These are phyloP conservation scores for Anthopleura xanthogrammica DNA, from an alignment of 92 coral and sea anemone genomes.

Conservation along the genomic window DNA sequence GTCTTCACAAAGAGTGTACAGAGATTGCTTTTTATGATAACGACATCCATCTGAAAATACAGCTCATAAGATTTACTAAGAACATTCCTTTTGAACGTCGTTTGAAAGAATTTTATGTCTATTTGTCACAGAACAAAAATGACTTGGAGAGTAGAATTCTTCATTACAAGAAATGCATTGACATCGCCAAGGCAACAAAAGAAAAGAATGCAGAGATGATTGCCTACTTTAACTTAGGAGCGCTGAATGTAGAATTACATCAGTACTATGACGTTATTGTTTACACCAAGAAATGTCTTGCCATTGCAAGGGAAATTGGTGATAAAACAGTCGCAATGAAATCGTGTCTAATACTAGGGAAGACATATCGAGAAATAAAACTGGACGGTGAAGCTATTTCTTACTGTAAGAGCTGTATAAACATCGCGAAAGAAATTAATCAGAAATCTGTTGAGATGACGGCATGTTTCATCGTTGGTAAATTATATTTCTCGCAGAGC, in stretches of 20 bases:
- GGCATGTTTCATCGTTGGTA: constrained; percentile 13
- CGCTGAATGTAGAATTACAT: background rate
- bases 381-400: background rate
- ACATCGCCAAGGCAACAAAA: background rate
- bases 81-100: background rate
- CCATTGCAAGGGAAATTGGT: constrained; percentile 4
- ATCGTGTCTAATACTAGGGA: background rate
- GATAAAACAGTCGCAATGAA: background rate
- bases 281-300: constrained; percentile 16
- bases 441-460: constrained; percentile 2
- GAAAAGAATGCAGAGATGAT: background rate
- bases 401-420: constrained; percentile 15
- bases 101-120: background rate
- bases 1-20: constrained; percentile 2
- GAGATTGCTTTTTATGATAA: background rate
- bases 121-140: background rate
- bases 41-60: background rate
- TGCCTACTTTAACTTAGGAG: background rate
- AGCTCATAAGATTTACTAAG: background rate
- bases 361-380: background rate
- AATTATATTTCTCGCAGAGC: constrained; percentile 3
- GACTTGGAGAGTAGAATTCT: background rate
- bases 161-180: background rate
- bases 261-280: background rate
- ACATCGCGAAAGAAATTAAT: background rate